Percentiles rank a stretch among this genome's conserved stretches.
phyloP scores from a whole-genome alignment of 2,888 invertebrate species.

The Nemotelus nigrinus region DNA sequence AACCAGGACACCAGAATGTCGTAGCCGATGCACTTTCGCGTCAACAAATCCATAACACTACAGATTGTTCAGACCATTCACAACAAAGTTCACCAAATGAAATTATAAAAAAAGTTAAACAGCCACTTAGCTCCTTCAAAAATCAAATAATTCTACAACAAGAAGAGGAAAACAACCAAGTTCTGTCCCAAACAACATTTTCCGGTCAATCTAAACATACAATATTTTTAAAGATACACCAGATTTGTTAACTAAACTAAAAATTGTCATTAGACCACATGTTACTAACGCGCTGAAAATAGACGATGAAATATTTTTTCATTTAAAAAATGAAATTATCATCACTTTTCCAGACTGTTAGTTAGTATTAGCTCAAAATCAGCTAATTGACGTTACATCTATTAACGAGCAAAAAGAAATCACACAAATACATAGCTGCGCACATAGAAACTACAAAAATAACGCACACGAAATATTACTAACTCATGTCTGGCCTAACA shows the following conservation, averaged over 20 bases:
- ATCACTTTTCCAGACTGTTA: not conserved
- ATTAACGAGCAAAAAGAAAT: not conserved
- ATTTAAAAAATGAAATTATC: not conserved
- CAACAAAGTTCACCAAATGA: no score
- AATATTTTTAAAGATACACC: no score
- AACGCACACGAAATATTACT: not conserved
- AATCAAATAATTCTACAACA: no score
- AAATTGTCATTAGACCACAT: no score
- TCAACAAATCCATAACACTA: conserved; percentile 52
- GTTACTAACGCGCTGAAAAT: conserved; percentile 52
- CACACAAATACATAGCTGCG: conserved; percentile 4
- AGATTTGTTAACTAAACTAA: no score
- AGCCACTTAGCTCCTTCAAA: no score
- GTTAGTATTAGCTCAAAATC: not conserved
- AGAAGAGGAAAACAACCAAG: no score
- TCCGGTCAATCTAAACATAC: no score
- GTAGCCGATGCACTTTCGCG: conserved; percentile 55
- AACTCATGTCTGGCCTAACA: not conserved
- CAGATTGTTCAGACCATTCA: no score
- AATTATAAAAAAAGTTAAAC: no score
- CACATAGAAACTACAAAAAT: conserved; percentile 10
- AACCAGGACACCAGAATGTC: no score
- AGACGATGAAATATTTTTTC: not conserved
- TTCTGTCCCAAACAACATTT: no score
- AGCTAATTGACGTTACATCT: not conserved